Base-by-base conservation (phyloP, 2,113 vertebrate genomes). In the Lycaon pictus region DNA sequence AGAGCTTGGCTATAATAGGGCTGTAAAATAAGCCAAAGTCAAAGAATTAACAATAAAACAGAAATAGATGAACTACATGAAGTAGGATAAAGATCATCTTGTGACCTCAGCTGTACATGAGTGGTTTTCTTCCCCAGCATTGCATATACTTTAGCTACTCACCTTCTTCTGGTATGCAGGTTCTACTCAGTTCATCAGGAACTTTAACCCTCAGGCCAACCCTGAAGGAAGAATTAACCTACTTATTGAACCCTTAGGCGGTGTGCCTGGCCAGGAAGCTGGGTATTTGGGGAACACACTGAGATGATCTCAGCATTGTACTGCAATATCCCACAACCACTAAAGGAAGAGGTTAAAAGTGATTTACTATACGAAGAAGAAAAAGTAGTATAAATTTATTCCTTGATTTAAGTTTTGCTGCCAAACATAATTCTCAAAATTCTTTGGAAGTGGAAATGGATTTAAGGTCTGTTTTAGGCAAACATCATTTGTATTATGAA, bases 171-270 rank as follows among this genome's bases (percentile, higher is more conserved):
- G 69, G 77, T 48, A 74, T 79, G 95, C 93, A 92, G 95, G 48
- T 85, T 95, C 86, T 4, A 55, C 91, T 81, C 35, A 88, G 97
- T 95, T 98, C 96, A 11, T 91, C 55, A 96, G 98, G 96, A 98
- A 29, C 91, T 95, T 97, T 96, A 98, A 97, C 98, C 98, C 98
- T 98, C 98, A 97, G 98, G 99, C 98, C 96, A 98, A 96, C 96
- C 98, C 98, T 97, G 96, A 96, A 98, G 98, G 98, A 96, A 98
- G 98, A 97, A 98, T 99, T 99, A 98, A 98, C 98, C 98, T 98
- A 98, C 97, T 98, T 98, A 98, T 13, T 95, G 97, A 0, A 96
- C 98, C 98, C 97, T 91, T 84, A 98, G 98, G 98, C 98, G 95
- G 88, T 80, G 43, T 90, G 93, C 94, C 93, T 85, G 97, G 97